Conservation (phyloP, 2,888 invertebrate species). For the Halictus ligatus region DNA sequence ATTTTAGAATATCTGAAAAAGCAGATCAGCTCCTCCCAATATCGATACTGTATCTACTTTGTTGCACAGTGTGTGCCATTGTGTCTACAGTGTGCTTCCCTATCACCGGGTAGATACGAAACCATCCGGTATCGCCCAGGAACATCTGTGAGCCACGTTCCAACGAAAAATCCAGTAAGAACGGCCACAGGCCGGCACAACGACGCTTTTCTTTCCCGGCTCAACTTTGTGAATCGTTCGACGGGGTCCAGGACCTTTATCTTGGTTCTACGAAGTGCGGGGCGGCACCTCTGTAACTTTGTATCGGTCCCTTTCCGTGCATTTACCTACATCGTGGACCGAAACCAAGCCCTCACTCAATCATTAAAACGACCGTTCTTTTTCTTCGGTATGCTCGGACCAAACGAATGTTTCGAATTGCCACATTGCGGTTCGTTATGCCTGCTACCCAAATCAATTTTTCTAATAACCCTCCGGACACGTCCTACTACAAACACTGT, state of each 20-base stretch:
- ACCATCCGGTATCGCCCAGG: background rate
- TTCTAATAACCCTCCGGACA: background rate
- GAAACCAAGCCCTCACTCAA: background rate
- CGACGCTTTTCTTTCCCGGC: background rate
- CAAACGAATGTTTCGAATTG: background rate
- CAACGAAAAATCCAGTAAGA: background rate
- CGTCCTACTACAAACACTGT: background rate
- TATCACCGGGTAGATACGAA: background rate
- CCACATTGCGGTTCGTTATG: background rate
- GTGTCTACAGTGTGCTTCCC: background rate
- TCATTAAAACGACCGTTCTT: background rate
- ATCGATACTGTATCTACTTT: background rate
- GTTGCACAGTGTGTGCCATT: background rate
- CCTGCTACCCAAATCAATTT: background rate
- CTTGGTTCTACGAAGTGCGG: background rate
- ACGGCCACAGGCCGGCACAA: background rate
- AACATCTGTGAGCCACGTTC: background rate
- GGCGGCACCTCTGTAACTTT: background rate
- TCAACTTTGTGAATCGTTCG: background rate
- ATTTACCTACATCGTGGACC: background rate
- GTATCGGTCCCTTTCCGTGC: background rate
- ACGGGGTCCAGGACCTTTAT: background rate
- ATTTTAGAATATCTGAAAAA: background rate
- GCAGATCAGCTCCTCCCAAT: background rate
- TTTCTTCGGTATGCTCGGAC: background rate